Evolutionary conservation across 2,888 invertebrate genomes (phyloP).

Genomic region (Mantis religiosa): DNA sequence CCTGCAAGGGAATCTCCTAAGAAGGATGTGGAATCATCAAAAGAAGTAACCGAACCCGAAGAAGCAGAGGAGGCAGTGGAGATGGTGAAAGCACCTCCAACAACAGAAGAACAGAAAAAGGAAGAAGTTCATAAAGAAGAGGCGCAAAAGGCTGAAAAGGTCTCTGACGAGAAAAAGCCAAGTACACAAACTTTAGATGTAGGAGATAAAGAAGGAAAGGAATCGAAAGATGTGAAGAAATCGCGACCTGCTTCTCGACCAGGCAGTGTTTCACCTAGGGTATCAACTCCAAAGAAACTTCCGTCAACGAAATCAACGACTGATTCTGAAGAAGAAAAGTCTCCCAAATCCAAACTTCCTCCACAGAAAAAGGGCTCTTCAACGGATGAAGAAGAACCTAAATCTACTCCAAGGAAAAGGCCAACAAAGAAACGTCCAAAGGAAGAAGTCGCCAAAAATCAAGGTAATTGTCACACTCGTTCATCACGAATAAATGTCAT

Average conservation of each 20-base stretch:
- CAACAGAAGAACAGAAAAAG: neutral
- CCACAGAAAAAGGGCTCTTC: neutral
- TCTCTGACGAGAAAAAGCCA: neutral
- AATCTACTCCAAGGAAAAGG: neutral
- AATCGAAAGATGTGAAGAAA: neutral
- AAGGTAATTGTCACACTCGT: neutral
- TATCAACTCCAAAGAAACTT: neutral
- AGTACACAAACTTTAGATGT: neutral
- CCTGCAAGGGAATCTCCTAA: neutral
- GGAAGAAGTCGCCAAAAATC: constrained; percentile 2
- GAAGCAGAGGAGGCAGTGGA: neutral
- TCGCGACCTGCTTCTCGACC: neutral
- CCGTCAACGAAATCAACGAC: neutral
- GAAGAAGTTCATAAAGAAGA: neutral
- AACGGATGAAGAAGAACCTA: neutral
- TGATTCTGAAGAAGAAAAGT: constrained; percentile 14
- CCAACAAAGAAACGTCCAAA: neutral
- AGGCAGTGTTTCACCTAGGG: neutral
- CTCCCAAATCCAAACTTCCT: neutral
- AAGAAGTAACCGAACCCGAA: neutral
- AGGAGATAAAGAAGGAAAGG: neutral
- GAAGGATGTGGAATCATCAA: neutral
- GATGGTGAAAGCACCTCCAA: neutral
- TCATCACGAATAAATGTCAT: neutral
- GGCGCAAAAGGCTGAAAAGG: neutral